phyloP scores from a whole-genome alignment of 2,797 vertebrate genomes.

The Oryzias sinensis region DNA sequence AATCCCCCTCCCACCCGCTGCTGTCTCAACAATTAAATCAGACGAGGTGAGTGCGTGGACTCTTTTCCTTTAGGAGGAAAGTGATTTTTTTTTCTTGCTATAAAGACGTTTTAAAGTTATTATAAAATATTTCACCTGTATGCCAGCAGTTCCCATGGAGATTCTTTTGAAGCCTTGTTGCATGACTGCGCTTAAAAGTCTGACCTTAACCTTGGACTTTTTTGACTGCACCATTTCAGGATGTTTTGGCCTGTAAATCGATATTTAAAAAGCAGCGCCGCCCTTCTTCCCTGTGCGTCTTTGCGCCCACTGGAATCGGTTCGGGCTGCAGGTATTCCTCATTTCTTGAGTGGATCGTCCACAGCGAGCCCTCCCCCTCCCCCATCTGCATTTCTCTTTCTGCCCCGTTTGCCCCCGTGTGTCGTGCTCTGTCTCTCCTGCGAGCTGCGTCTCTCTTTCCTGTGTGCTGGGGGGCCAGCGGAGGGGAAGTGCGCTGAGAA shows the following conservation, averaged over 20 bases:
- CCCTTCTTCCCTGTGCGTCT: constrained; percentile 11
- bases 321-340: neutral
- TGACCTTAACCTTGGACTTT: constrained; percentile 66
- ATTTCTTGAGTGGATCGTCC: constrained; percentile 41
- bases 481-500: constrained; percentile 72
- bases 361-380: constrained; percentile 63
- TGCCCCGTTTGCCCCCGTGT: constrained; percentile 65
- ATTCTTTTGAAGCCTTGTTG: constrained; percentile 55
- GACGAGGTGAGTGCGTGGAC: constrained; percentile 60
- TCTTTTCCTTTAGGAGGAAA: constrained; percentile 18
- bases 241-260: constrained; percentile 50
- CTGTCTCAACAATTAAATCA: constrained; percentile 60
- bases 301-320: neutral
- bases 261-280: constrained; percentile 45
- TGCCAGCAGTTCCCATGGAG: constrained; percentile 69
- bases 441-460: constrained; percentile 66
- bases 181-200: constrained; percentile 52
- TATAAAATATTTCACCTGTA: constrained; percentile 59
- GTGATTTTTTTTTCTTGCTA: constrained; percentile 5
- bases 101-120: constrained; percentile 6
- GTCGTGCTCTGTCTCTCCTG: constrained; percentile 53
- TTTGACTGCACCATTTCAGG: constrained; percentile 40
- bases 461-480: constrained; percentile 73
- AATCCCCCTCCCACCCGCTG: constrained; percentile 17
- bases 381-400: constrained; percentile 68